These are phyloP conservation scores for Aratinga solstitialis DNA, from an alignment of 2,797 vertebrate species.

Conservation along the genomic window DNA sequence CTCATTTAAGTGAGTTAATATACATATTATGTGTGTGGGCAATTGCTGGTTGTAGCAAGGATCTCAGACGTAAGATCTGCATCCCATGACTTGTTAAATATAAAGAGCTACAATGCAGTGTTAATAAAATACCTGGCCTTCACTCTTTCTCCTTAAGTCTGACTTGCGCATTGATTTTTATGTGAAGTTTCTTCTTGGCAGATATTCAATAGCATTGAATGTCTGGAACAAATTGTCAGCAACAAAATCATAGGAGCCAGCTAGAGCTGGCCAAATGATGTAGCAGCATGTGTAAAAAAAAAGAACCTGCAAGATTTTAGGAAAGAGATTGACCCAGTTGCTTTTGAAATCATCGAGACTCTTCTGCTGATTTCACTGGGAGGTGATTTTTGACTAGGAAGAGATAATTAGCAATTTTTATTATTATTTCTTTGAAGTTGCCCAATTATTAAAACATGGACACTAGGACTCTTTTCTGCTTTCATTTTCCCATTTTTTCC, in stretches of 20 bases:
- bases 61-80: neutral
- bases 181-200: neutral
- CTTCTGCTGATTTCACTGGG: neutral
- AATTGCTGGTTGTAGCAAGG: neutral
- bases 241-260: neutral
- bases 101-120: neutral
- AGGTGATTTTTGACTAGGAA: neutral
- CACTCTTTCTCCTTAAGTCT: neutral
- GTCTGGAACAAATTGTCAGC: neutral
- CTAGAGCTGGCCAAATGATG: neutral
- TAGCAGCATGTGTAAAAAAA: neutral
- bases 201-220: neutral
- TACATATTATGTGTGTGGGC: neutral
- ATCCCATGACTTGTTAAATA: neutral
- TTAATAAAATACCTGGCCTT: neutral
- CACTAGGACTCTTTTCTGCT: neutral
- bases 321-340: neutral
- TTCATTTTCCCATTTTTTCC: neutral
- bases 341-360: neutral
- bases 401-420: neutral
- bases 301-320: neutral
- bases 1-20: neutral
- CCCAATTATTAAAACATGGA: neutral
- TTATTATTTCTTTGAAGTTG: neutral
- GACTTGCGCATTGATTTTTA: neutral